Evolutionary conservation across 2,888 invertebrate species (phyloP), one percentile per base, ranked within the genome.

Genomic region (Caenorhabditis zanzibari): DNA sequence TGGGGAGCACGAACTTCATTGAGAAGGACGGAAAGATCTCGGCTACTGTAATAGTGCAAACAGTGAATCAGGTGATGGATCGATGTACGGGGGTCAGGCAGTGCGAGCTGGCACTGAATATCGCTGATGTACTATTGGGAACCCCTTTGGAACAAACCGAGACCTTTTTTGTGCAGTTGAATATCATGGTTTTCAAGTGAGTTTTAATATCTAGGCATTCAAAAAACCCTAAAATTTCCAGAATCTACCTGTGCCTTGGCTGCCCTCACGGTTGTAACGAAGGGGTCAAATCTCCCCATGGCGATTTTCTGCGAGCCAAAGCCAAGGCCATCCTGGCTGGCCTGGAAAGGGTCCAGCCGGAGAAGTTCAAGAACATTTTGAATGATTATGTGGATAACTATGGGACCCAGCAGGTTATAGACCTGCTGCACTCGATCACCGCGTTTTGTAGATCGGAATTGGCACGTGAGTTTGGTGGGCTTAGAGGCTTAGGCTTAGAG

Each of bases 181-280:
- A 88, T 32, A 64, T 82, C n/a, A 88, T 89, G 88, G 85, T 89
- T 22, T 88, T 89, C 54, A 80, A 86, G 88, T 89, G 32, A 44
- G 82, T 52, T 24, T 38, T 38, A 32, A 32, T 7, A 32, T 7
- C 32, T 54, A n/a, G n/a, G n/a, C 16, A 28, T 14, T 10, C 38
- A 38, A 3, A 38, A 38, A 38, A 38, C 58, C n/a, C n/a, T n/a
- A n/a, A n/a, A n/a, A n/a, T 49, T 68, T 52, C 9, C 89, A 96
- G 96, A 89, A 95, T 97, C 7, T 94, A 97, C 73, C 95, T 96
- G 82, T 96, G 96, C 90, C 94, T 99, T 35, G 98, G 98, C 0
- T 99, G 99, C 93, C 96, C 96, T 0, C 96, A 98, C 93, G 97
- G 97, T 1, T 99, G 98, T 92, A 96, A 96, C 64, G 95, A 96